phyloP scores from a whole-genome alignment of 2,113 vertebrate species.

The Gobiocypris rarus region DNA sequence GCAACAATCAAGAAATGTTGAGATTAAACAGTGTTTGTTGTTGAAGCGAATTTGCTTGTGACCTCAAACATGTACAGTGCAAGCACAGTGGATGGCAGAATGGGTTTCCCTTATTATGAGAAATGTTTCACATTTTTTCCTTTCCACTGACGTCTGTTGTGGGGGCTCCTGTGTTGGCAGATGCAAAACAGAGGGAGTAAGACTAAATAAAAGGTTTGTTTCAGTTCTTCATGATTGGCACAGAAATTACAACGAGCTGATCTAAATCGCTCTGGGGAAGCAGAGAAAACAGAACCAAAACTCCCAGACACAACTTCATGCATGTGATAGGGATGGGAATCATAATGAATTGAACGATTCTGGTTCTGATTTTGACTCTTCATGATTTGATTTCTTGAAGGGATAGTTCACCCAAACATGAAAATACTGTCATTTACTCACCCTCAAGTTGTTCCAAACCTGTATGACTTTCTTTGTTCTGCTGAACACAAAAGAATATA shows the following conservation, averaged over 20 bases:
- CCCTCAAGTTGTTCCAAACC: no score
- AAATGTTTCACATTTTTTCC: constrained; percentile 53
- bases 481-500: no score
- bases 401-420: no score
- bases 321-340: neutral
- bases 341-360: neutral
- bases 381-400: neutral
- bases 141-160: constrained; percentile 50
- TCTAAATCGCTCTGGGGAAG: constrained; percentile 5
- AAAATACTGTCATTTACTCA: no score
- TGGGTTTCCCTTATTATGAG: constrained; percentile 45
- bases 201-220: constrained; percentile 47
- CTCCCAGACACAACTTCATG: neutral
- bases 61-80: constrained; percentile 17
- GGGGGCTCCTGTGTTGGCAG: constrained; percentile 53
- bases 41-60: neutral
- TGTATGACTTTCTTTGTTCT: no score
- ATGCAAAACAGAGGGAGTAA: constrained; percentile 42
- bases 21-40: constrained; percentile 19
- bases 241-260: neutral
- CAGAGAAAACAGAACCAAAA: constrained; percentile 1
- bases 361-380: neutral
- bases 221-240: constrained; percentile 4
- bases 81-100: constrained; percentile 13
- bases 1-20: neutral